Evolutionary conservation across 2,113 vertebrate species (phyloP).

Genomic region (Eurypyga helias): DNA sequence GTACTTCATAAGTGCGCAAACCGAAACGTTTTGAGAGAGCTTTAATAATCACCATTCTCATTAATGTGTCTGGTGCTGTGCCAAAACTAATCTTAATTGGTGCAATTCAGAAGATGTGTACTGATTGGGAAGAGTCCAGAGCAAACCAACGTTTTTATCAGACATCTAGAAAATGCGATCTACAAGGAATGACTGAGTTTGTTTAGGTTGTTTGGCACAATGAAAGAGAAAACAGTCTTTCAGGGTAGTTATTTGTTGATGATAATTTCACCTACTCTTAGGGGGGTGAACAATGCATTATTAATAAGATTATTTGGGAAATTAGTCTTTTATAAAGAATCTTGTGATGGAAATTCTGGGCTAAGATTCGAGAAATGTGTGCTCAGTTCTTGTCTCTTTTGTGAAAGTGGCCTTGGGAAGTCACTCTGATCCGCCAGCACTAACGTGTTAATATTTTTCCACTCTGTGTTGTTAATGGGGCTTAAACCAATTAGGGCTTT

Average conservation of each 20-base stretch:
- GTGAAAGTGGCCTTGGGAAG: not conserved
- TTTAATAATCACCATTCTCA: conserved; percentile 28
- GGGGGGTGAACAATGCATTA: not conserved
- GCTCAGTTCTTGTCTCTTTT: not conserved
- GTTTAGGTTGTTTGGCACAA: not conserved
- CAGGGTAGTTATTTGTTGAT: not conserved
- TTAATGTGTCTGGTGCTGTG: conserved; percentile 41
- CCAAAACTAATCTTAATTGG: conserved; percentile 55
- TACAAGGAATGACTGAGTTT: not conserved
- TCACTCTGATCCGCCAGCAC: not conserved
- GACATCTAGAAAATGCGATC: conserved; percentile 25
- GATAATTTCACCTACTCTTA: not conserved
- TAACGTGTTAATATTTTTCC: conserved; percentile 54
- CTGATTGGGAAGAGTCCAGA: conserved; percentile 17
- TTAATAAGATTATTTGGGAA: not conserved
- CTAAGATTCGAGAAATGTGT: not conserved
- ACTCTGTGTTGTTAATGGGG: conserved; percentile 25
- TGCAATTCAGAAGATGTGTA: conserved; percentile 48
- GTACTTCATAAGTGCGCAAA: not conserved
- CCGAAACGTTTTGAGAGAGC: conserved; percentile 2
- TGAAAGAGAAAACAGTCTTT: not conserved
- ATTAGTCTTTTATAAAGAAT: not conserved
- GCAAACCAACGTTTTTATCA: conserved; percentile 39
- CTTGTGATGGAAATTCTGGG: not conserved
- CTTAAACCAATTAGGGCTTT: conserved; percentile 56